These are phyloP conservation scores for Drosophila orosa DNA, from an alignment of 1,140 invertebrate species.

Conservation along the genomic window DNA sequence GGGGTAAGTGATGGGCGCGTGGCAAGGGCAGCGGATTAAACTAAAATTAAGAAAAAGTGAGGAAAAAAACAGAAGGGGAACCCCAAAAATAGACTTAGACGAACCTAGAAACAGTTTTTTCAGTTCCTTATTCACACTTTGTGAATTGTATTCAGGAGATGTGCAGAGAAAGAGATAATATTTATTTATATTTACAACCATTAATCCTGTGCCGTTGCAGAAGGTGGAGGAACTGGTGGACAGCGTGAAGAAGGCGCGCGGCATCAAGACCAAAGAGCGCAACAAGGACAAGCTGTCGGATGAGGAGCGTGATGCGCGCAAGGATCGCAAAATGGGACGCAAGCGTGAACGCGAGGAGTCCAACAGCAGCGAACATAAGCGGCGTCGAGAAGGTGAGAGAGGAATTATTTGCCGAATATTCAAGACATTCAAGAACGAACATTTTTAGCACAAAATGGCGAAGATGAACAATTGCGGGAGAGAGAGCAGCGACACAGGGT, in stretches of 20 bases:
- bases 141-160: conserved; percentile 1
- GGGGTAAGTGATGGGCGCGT: conserved; percentile 84
- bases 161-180: background rate
- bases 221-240: conserved; percentile 85
- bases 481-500: conserved; percentile 81
- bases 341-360: conserved; percentile 91
- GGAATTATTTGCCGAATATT: conserved; percentile 27
- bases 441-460: conserved; percentile 80
- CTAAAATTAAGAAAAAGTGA: background rate
- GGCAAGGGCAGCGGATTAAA: conserved; percentile 51
- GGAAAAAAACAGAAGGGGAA: background rate
- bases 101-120: conserved; percentile 5
- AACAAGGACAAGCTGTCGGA: conserved; percentile 85
- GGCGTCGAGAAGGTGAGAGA: conserved; percentile 89
- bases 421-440: conserved; percentile 48
- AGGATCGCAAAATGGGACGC: conserved; percentile 90
- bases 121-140: conserved; percentile 1
- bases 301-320: conserved; percentile 89
- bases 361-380: conserved; percentile 88
- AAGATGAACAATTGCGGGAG: conserved; percentile 70
- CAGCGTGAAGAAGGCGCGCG: conserved; percentile 88
- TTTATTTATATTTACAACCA: conserved; percentile 34
- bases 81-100: background rate
- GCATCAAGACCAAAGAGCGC: conserved; percentile 87
- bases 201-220: conserved; percentile 75